Evolutionary conservation across 2,888 invertebrate species (phyloP), one percentile per base, ranked within the genome.

Genomic region (Apocheima hispidaria): DNA sequence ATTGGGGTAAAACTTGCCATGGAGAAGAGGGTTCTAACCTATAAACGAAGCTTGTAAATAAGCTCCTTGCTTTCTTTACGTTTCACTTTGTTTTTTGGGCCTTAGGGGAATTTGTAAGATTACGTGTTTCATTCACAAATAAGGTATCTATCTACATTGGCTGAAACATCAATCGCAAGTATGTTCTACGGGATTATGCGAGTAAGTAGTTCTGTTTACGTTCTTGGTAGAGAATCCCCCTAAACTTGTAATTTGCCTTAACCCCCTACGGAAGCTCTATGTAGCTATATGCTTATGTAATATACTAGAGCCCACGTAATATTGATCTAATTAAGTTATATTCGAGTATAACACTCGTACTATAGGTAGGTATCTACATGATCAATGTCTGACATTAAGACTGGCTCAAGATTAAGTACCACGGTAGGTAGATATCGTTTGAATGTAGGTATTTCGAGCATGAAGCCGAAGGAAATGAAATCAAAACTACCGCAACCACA

Each of bases 111-210:
- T 55, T 60, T 43, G 50, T 51, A 51, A 55, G 55, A 60, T 60
- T 60, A 60, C 54, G 60, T 50, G 60, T 50, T 55, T 55, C 60
- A 55, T 60, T 60, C 55, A 50, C 46, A 55, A 60, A 60, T 51
- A 46, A 55, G 44, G 18, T 20, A 53, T 38, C 41, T 20, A 53
- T 38, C 41, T 35, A 51, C 51, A 26, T 53, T 41, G 12, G 43
- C 36, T 35, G 23, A 43, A 54, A 54, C 41, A 52, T 52, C 44
- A 52, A 52, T 58, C 50, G 50, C 18, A 35, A 50, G 57, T 57
- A 50, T 26, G 46, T 36, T 51, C 40, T 26, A 40, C 28, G 30
- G 38, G 51, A 40, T 51, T 51, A 40, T 40, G 51, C 1, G 26
- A 51, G 28, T 38, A 51, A 51, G 28, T 38, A 51, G 51, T 51